Conservation (phyloP, 2,888 invertebrate species). For the Nebria brevicollis region DNA sequence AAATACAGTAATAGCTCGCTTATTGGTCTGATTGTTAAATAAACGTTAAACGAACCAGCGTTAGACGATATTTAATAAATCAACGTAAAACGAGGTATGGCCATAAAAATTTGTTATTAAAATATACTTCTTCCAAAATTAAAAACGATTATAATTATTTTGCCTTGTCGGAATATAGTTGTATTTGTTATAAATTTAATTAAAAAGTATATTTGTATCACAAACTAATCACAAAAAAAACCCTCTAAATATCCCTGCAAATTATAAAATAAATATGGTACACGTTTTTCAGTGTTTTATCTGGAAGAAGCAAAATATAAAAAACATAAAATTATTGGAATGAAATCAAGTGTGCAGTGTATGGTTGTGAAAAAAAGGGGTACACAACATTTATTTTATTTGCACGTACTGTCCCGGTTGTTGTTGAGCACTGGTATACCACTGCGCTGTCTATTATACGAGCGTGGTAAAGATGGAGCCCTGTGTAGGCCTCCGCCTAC, state of each 20-base stretch:
- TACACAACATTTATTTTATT: not conserved
- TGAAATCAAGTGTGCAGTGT: not conserved
- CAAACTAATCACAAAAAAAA: not conserved
- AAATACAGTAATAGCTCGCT: not conserved
- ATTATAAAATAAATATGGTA: not conserved
- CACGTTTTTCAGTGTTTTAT: not conserved
- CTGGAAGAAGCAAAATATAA: not conserved
- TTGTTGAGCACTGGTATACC: constrained; percentile 68
- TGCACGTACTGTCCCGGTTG: constrained; percentile 58
- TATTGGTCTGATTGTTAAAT: not conserved
- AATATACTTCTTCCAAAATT: too few relatives aligned
- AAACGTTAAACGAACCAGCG: not conserved
- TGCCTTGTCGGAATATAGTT: too few relatives aligned
- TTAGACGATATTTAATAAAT: not conserved
- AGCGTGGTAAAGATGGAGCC: constrained; percentile 70
- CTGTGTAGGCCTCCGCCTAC: constrained; percentile 66
- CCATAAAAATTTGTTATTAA: too few relatives aligned
- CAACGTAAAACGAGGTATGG: not conserved
- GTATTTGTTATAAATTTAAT: too few relatives aligned
- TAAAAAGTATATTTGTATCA: not conserved
- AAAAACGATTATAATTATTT: too few relatives aligned
- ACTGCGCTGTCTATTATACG: constrained; percentile 68
- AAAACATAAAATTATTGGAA: constrained; percentile 4
- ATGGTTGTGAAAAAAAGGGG: not conserved
- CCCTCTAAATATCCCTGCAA: not conserved